phyloP scores from a whole-genome alignment of 2,113 vertebrate genomes.

The Pleuronectes platessa region DNA sequence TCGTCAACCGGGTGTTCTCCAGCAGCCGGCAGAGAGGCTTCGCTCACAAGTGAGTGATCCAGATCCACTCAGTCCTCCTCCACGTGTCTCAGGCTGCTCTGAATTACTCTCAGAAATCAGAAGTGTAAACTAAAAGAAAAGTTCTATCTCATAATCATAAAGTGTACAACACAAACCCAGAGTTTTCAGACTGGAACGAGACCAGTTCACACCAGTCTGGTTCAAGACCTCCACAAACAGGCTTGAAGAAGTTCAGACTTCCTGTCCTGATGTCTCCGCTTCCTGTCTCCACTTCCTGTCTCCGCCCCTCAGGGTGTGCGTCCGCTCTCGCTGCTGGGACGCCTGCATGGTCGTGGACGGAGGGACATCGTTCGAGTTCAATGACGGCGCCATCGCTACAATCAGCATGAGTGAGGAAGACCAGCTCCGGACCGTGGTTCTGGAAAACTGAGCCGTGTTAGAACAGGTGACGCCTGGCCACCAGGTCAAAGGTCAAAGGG shows the following conservation, averaged over 20 bases:
- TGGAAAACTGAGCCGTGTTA: constrained; percentile 81
- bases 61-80: background rate
- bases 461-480: background rate
- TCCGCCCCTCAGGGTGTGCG: constrained; percentile 85
- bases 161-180: too few species aligned
- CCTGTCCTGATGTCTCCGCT: background rate
- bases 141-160: too few species aligned
- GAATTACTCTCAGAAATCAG: too few species aligned
- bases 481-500: constrained; percentile 4
- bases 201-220: too few species aligned
- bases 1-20: constrained; percentile 94
- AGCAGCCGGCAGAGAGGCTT: constrained; percentile 93
- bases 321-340: constrained; percentile 97
- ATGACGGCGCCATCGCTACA: constrained; percentile 95
- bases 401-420: constrained; percentile 90
- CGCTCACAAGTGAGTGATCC: constrained; percentile 87
- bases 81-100: too few species aligned
- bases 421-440: constrained; percentile 90
- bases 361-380: constrained; percentile 97
- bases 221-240: too few species aligned
- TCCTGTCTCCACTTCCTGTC: background rate
- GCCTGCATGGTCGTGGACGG: constrained; percentile 98
- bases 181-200: too few species aligned
- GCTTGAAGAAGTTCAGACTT: too few species aligned
- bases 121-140: background rate